Evolutionary conservation across 2,888 invertebrate genomes (phyloP).

Genomic region (Troilus luridus): DNA sequence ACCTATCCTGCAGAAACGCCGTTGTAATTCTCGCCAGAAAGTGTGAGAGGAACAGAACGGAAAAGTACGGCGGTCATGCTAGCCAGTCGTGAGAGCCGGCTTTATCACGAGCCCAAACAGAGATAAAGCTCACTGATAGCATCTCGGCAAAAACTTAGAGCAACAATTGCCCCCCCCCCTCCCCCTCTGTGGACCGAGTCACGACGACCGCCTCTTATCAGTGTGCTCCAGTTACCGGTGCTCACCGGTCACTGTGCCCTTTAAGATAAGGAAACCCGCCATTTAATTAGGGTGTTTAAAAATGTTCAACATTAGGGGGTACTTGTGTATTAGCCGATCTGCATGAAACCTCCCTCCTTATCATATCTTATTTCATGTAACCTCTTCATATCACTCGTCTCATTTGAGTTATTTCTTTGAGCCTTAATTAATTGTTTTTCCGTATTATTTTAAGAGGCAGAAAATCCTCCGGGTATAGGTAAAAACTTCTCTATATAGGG

Average conservation of each 20-base stretch:
- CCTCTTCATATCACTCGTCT: too few species aligned
- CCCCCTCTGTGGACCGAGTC: conserved; percentile 32
- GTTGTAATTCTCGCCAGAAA: conserved; percentile 22
- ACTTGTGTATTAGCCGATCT: too few species aligned
- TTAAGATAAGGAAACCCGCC: background rate
- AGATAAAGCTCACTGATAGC: conserved; percentile 42
- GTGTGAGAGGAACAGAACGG: background rate
- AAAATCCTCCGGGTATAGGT: too few species aligned
- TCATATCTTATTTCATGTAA: too few species aligned
- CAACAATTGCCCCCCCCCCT: conserved; percentile 42
- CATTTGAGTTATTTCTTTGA: too few species aligned
- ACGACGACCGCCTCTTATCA: conserved; percentile 47
- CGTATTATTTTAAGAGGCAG: too few species aligned
- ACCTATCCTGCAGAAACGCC: background rate
- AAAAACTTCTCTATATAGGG: too few species aligned
- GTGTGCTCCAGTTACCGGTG: background rate
- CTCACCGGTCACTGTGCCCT: background rate
- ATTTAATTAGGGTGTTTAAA: too few species aligned
- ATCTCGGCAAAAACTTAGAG: conserved; percentile 54
- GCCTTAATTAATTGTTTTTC: too few species aligned
- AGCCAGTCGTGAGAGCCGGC: conserved; percentile 41
- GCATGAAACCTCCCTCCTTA: too few species aligned
- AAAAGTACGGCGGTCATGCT: conserved; percentile 18
- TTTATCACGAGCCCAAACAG: conserved; percentile 52
- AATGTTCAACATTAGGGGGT: too few species aligned